phyloP scores from a whole-genome alignment of 2,888 invertebrate species.

The Clitarchus hookeri region DNA sequence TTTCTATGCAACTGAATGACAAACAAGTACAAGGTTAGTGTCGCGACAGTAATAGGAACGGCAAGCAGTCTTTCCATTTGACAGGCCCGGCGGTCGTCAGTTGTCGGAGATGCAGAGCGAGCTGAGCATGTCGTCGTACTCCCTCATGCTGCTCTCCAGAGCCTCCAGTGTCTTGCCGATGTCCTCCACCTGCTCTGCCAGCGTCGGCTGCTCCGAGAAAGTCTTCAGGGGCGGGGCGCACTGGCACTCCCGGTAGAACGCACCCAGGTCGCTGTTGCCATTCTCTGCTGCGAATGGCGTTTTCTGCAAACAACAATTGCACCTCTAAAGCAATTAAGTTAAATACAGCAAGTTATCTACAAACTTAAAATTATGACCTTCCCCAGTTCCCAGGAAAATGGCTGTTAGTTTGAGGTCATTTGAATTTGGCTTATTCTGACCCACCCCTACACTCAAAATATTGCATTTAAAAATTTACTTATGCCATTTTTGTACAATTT shows the following conservation, averaged over 20 bases:
- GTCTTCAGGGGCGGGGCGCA: slow-evolving; percentile 66
- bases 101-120: slow-evolving; percentile 70
- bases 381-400: no score
- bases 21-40: slow-evolving; percentile 4
- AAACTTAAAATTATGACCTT: no score
- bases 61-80: no score
- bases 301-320: slow-evolving; percentile 62
- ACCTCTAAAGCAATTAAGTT: not conserved
- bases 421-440: no score
- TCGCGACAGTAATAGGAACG: no score
- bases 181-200: slow-evolving; percentile 64
- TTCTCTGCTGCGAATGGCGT: slow-evolving; percentile 75
- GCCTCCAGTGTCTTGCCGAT: slow-evolving; percentile 72
- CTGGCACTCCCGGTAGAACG: slow-evolving; percentile 80
- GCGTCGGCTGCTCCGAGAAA: slow-evolving; percentile 57
- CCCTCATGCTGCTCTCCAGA: slow-evolving; percentile 74
- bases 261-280: slow-evolving; percentile 73
- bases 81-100: slow-evolving; percentile 12
- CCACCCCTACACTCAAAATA: no score
- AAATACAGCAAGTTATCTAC: no score
- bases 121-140: slow-evolving; percentile 76
- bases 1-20: not conserved
- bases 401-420: no score
- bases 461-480: no score
- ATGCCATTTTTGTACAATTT: no score